Base-by-base conservation (phyloP, 2,113 vertebrate genomes). In the Cebus imitator region DNA sequence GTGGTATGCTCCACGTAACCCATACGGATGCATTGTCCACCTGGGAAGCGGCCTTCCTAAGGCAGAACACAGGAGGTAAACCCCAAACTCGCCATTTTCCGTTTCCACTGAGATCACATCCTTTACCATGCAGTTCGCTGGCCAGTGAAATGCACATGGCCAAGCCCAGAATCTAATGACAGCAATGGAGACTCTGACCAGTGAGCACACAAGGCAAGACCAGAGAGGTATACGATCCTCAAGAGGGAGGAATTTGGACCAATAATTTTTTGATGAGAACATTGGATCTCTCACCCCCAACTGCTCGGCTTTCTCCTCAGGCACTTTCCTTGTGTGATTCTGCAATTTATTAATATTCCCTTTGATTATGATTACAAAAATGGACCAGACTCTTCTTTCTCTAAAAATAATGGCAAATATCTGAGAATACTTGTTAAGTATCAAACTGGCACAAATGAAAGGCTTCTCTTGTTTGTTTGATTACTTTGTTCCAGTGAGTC, bases 121-220 rank as follows among this genome's bases (percentile, higher is more conserved):
- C 25, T 32, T 27, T 43, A 27, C 10, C 27, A 78, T 32, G 70
- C 61, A 30, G 27, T 30, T 7, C 25, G 48, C 27, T 83, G 23
- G 11, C 9, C 17, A 61, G 52, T 52, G 30, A 16, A 66, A n/a
- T 21, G 68, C 5, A 58, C 3, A 50, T 18, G 4, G 1, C 17
- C 21, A 95, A 91, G 25, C 30, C 11, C 48, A 45, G 45, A 43
- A 30, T 73, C 32, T 50, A 66, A 8, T 37, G 9, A 5, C 40
- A 87, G n/a, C 9, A 7, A 30, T 61, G 10, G 50, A 57, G n/a
- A 78, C 30, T 66, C n/a, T 35, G 25, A 66, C 17, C 10, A 68
- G 3, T 13, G 48, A 16, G 8, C 55, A 3, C 4, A 48, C 7
- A 32, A 2, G 20, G 12, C 0, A 55, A 40, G 40, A 68, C 0